Evolutionary conservation across 2,797 vertebrate genomes (phyloP), one percentile per base, ranked within the genome.

Genomic region (Sorex maritimensis): DNA sequence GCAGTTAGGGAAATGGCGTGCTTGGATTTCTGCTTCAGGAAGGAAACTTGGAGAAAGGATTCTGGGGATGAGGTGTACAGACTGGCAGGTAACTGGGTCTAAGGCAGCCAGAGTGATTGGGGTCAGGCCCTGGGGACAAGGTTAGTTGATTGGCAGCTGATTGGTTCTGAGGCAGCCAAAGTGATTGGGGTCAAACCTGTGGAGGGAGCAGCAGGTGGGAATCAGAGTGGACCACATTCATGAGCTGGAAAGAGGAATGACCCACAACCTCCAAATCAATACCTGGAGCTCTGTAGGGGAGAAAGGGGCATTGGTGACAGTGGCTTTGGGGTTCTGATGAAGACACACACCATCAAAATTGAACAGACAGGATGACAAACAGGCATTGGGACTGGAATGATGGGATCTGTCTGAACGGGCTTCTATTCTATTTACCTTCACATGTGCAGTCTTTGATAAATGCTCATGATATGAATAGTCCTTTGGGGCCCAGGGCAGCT

Each of bases 11-110:
- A 26, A n/a, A 23, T n/a, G 85, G 28, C 24, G 44, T 21, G 10
- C 34, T 19, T 9, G 65, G 8, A 67, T 67, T 65, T 12, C 91
- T 81, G 67, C 89, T 86, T 87, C 28, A 65, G 49, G 83, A 86
- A n/a, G 73, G 65, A 2, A 86, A 61, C 9, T 61, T 7, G 14
- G 73, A 78, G 49, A n/a, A 63, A 8, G 9, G 12, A n/a, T 52
- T 82, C 30, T 13, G 28, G 75, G 58, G 52, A 13, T 2, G 52
- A n/a, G 78, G 41, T 1, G 15, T 24, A 28, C 19, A 65, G 46
- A 23, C 5, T 21, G 58, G 58, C 17, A 61, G 17, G 19, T 21
- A 26, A 30, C 6, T 10, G 28, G 0, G n/a, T 30, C 6, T 23
- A 12, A 44, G 61, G 26, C 2, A 26, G 26, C 61, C 38, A 26